Base-by-base conservation (phyloP, 2,113 vertebrate genomes). In the Campylorhamphus procurvoides region DNA sequence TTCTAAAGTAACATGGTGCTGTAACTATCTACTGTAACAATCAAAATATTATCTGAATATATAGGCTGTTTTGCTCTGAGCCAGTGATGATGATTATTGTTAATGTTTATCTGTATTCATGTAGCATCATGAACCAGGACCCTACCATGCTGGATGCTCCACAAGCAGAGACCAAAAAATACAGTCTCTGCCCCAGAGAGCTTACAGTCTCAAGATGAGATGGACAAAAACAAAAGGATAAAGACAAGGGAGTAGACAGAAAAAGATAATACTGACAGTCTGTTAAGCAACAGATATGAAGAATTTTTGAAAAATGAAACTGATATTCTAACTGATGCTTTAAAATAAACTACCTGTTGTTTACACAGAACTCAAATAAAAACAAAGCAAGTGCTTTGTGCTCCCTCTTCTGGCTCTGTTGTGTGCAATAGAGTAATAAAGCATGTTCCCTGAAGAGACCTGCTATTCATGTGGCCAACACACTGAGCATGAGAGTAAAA, bases 391-490 rank as follows among this genome's bases (percentile, higher is more conserved):
- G 87, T 93, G 92, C 89, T 90, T 89, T 94, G 89, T 92, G 93
- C 88, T 94, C 92, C 90, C 94, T 93, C 94, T 97, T 95, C 92
- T 95, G 87, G 87, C 81, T 95, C 84, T 89, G 66, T 75, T 86
- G 55, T 55, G 60, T 93, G 62, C 77, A 84, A 37, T 67, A 35
- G 49, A 85, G 52, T 77, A 68, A 71, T 59, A 66, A 86, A 37
- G 23, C 47, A 14, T 40, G 62, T 58, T 89, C 79, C 71, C 94
- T 76, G 31, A 73, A 60, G 89, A 94, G 49, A 42, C 13, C 52
- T 83, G 39, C 25, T 91, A 28, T 25, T 66, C 10, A 12, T 74
- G 49, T 84, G 76, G 58, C 52, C 44, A 87, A 44, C 10, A 25
- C 39, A 71, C 28, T 59, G 53, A 88, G 25, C n/a, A 28, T 53